Evolutionary conservation across 2,888 invertebrate species (phyloP), one percentile per base, ranked within the genome.

Genomic region (Cryptus armator): DNA sequence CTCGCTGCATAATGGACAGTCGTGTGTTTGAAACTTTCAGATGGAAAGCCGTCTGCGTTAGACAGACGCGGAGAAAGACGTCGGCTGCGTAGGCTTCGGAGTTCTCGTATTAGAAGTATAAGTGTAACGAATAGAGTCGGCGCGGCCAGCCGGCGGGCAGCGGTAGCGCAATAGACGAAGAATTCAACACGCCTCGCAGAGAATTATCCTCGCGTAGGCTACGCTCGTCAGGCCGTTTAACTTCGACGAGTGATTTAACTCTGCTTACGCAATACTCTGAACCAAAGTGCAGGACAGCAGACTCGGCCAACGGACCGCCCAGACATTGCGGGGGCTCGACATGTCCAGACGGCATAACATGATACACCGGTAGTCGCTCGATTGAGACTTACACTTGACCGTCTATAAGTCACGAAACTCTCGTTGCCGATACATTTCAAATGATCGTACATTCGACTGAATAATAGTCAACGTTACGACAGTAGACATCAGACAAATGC

Each of bases 361-460:
- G 67, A 67, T 83, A 83, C 32, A 62, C 56, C 64, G 72, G 19
- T 19, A 53, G 46, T 29, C 51, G 29, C 44, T 44, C 32, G 62
- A 75, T 75, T 66, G 56, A 82, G 53, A 71, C 71, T 71, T 82
- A 77, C 82, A 82, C 82, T 82, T 77, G 76, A 77, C 76, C 66
- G 46, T 64, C 53, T 48, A 51, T 48, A 59, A 51, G 43, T 76
- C 59, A 76, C 44, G 51, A 51, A 76, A 81, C 37, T 10, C 5
- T 5, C n/a, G 32, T 66, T 16, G 3, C 3, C 3, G 16, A 43
- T n/a, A 66, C 43, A 16, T 66, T 14, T 43, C 43, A 10, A 66
- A 37, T 3, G 37, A 62, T 62, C 32, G 14, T 29, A 1, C 62
- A 2, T 62, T 32, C 62, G n/a, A n/a, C n/a, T 6, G 1, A 19